Percentiles rank a stretch among this genome's conserved stretches.
These are phyloP conservation scores for Calameuta idolon DNA, from an alignment of 2,888 invertebrate genomes.

Conservation along the genomic window DNA sequence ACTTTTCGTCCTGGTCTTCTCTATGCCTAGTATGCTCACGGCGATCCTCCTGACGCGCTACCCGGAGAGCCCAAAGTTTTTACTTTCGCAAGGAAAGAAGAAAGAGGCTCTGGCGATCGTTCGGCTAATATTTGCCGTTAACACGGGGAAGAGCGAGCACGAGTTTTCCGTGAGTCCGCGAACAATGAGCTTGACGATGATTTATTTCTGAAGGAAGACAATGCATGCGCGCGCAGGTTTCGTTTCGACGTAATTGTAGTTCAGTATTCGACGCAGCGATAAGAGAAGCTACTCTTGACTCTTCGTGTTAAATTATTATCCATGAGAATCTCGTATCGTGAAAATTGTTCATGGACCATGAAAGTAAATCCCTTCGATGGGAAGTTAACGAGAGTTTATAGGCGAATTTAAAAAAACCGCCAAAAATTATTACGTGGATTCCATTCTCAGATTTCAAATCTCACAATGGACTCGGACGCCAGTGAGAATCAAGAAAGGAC, in stretches of 20 bases:
- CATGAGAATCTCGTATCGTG: not conserved
- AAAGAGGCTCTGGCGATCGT: slow-evolving; percentile 72
- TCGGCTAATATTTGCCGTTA: slow-evolving; percentile 70
- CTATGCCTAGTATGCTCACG: slow-evolving; percentile 73
- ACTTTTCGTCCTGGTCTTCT: slow-evolving; percentile 74
- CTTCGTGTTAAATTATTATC: not conserved
- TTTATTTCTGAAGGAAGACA: not conserved
- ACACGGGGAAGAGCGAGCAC: slow-evolving; percentile 64
- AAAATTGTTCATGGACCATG: not conserved
- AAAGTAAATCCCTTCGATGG: not conserved
- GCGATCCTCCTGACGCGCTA: slow-evolving; percentile 71
- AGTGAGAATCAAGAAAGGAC: not conserved
- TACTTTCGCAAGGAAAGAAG: slow-evolving; percentile 72
- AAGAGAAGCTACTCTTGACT: not conserved
- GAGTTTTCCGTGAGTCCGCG: slow-evolving; percentile 68
- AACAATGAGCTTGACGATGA: not conserved
- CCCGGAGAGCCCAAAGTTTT: slow-evolving; percentile 83
- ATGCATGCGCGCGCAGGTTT: not conserved
- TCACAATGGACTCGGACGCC: not conserved
- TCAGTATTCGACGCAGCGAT: not conserved
- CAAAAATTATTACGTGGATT: not conserved
- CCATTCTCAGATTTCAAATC: not conserved
- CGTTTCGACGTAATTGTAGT: no score
- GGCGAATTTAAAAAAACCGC: not conserved
- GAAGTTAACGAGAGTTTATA: not conserved